Conservation (phyloP, 2,797 vertebrate species). For the Sebastes kiyomatsui region DNA sequence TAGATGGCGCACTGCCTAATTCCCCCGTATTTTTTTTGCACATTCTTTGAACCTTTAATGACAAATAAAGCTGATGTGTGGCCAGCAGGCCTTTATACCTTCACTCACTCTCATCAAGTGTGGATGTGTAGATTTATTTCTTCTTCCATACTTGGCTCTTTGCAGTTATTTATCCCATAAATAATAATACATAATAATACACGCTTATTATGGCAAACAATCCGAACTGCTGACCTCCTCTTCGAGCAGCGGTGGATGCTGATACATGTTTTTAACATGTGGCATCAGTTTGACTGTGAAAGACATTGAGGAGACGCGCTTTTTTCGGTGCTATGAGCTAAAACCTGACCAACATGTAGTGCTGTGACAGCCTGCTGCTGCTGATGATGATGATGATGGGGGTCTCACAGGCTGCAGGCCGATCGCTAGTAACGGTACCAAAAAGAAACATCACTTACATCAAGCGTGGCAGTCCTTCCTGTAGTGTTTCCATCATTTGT, state of each 20-base stretch:
- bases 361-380: conserved; percentile 21
- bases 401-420: conserved; percentile 37
- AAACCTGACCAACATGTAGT: conserved; percentile 15
- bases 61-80: conserved; percentile 38
- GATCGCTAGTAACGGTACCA: conserved; percentile 3
- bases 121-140: not conserved
- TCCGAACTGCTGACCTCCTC: conserved; percentile 7
- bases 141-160: not conserved
- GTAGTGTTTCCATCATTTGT: conserved; percentile 56
- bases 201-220: not conserved
- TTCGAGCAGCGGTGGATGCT: not conserved
- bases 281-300: not conserved
- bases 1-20: conserved; percentile 64
- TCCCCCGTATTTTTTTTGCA: conserved; percentile 11
- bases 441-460: conserved; percentile 69
- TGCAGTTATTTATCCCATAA: conserved; percentile 9
- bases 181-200: not conserved
- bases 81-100: conserved; percentile 25
- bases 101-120: not conserved
- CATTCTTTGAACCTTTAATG: conserved; percentile 54
- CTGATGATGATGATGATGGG: not conserved
- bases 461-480: conserved; percentile 56
- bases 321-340: not conserved
- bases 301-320: not conserved
- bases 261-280: not conserved